phyloP scores from a whole-genome alignment of 2,888 invertebrate genomes.

The Rhamnusium bicolor region DNA sequence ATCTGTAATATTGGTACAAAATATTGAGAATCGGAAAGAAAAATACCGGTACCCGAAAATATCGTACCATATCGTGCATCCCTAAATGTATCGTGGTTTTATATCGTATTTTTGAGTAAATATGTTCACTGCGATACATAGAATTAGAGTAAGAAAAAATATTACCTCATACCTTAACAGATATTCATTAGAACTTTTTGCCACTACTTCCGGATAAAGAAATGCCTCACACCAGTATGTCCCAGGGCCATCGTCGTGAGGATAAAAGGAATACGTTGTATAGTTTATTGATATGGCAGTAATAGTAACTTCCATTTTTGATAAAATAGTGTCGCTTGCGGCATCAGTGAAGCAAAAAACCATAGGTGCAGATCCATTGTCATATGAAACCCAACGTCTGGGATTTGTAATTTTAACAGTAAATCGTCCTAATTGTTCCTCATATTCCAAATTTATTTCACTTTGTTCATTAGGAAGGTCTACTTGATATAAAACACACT shows the following conservation, averaged over 20 bases:
- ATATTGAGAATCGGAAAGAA: no score
- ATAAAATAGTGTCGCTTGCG: constrained; percentile 36
- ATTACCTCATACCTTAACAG: constrained; percentile 47
- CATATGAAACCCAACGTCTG: constrained; percentile 30
- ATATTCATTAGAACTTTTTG: constrained; percentile 45
- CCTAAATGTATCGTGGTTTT: no score
- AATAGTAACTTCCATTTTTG: constrained; percentile 35
- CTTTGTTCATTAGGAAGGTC: neutral
- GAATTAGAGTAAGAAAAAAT: no score
- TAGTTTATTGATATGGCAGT: neutral
- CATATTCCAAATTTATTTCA: constrained; percentile 31
- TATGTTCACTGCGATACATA: no score
- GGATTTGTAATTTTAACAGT: constrained; percentile 34
- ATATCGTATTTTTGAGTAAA: no score
- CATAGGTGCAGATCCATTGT: constrained; percentile 36
- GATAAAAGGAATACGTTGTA: constrained; percentile 38
- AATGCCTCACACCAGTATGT: constrained; percentile 62
- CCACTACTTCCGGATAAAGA: constrained; percentile 50
- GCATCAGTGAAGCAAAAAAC: constrained; percentile 59
- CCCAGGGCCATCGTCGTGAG: constrained; percentile 52
- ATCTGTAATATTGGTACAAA: no score
- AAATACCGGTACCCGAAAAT: no score
- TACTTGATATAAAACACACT: constrained; percentile 47
- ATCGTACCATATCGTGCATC: no score
- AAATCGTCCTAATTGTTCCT: constrained; percentile 20